Base-by-base conservation (phyloP, 2,797 vertebrate species). In the Esox masquinongy region DNA sequence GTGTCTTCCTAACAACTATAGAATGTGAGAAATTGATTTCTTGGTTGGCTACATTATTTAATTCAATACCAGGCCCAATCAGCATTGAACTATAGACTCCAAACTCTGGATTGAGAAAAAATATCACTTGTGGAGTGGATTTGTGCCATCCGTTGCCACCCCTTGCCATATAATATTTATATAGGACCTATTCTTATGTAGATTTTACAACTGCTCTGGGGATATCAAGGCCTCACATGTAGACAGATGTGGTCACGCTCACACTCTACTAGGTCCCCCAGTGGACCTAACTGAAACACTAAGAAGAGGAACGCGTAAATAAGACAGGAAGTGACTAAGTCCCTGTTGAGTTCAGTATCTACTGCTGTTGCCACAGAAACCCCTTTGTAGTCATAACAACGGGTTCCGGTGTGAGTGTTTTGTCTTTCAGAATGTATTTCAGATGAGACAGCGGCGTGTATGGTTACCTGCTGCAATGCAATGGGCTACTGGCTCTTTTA, bases 291-390 rank as follows among this genome's bases (percentile, higher is more conserved):
- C 79, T 80, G 36, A 8, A 68, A 17, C 26, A 19, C 81, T 82
- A 26, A 85, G 88, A 91, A 89, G 85, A 90, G 89, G 89, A 91
- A 89, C 82, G 72, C 79, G 77, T 70, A 74, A 78, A 76, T 24
- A 68, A 82, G 83, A 85, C 92, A 95, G 94, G 94, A 95, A 93
- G 92, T 94, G 94, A 95, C 90, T 94, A 92, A 89, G 87, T 86
- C 90, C 78, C 74, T 91, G 90, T 91, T 94, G 90, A 91, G 85
- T 91, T 90, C 77, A 75, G 84, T 91, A 80, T 91, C 86, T 87
- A 75, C 69, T 49, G 1, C 79, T 71, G 90, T 92, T 90, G 86
- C 91, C 75, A 80, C 83, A 91, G 89, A 90, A 94, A 93, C 82
- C 77, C 22, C 17, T 53, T 47, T 4, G 93, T 91, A 80, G 91